These are phyloP conservation scores for Clinocottus analis DNA, from an alignment of 2,113 vertebrate species.

Conservation along the genomic window DNA sequence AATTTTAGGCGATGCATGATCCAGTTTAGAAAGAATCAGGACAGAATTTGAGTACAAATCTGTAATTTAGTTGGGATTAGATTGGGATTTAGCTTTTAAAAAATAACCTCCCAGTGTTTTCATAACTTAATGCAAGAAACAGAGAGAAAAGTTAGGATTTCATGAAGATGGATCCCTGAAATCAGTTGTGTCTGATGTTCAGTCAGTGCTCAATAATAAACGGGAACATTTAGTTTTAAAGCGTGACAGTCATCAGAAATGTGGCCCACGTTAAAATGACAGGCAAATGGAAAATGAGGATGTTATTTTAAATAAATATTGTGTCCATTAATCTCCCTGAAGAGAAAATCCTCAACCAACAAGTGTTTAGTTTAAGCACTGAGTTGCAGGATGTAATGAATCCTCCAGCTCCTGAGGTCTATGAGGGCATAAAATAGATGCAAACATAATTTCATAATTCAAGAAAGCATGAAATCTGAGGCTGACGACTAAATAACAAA, in stretches of 20 bases:
- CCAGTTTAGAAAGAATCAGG: background rate
- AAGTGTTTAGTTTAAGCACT: conserved; percentile 13
- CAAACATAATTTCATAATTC: background rate
- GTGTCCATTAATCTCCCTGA: background rate
- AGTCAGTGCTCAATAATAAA: background rate
- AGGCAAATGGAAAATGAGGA: background rate
- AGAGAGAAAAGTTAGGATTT: background rate
- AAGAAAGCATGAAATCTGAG: background rate
- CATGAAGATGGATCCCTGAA: background rate
- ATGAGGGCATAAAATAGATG: background rate
- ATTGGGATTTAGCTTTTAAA: background rate
- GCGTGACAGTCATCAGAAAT: background rate
- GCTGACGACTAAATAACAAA: background rate
- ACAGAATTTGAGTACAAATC: background rate
- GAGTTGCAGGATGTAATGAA: background rate
- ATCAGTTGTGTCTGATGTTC: background rate
- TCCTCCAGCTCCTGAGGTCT: background rate
- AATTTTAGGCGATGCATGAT: background rate
- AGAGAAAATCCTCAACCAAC: conserved; percentile 1
- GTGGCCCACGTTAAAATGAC: background rate
- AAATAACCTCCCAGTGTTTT: background rate
- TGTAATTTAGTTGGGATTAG: background rate
- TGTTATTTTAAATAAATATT: background rate
- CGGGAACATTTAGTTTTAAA: conserved; percentile 1
- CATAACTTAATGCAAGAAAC: background rate